phyloP scores from a whole-genome alignment of 2,113 vertebrate genomes.

The Anseranas semipalmata region DNA sequence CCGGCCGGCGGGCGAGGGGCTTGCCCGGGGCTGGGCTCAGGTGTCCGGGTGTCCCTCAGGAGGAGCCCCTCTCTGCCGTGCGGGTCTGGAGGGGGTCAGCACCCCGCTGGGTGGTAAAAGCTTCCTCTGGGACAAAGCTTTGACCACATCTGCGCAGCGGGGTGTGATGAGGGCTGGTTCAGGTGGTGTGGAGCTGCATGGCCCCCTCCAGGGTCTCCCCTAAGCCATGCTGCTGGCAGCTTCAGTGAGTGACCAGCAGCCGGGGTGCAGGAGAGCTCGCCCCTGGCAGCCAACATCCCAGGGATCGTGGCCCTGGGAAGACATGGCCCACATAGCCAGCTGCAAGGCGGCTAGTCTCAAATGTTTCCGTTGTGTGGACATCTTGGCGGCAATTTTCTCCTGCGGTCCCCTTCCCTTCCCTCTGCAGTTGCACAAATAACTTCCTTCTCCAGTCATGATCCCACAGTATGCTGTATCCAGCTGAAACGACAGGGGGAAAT shows the following conservation, averaged over 20 bases:
- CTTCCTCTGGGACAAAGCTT: not conserved
- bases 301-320: not conserved
- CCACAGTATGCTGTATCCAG: not conserved
- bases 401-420: not conserved
- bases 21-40: not conserved
- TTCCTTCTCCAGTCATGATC: slow-evolving; percentile 1
- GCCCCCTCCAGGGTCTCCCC: not conserved
- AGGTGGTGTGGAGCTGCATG: not conserved
- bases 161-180: too few species aligned
- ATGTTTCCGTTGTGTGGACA: not conserved
- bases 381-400: not conserved
- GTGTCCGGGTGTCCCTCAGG: not conserved
- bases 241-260: not conserved
- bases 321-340: not conserved
- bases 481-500: not conserved
- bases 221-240: not conserved
- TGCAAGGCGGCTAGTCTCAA: not conserved
- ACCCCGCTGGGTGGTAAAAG: too few species aligned
- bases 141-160: too few species aligned
- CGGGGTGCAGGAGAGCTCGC: not conserved
- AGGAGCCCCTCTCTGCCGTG: not conserved
- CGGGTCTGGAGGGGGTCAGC: not conserved
- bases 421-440: not conserved
- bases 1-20: not conserved
- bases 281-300: too few species aligned